Percentiles rank a stretch among this genome's conserved stretches.
Conservation (phyloP, 2,888 invertebrate species). For the Ochropleura plecta region DNA sequence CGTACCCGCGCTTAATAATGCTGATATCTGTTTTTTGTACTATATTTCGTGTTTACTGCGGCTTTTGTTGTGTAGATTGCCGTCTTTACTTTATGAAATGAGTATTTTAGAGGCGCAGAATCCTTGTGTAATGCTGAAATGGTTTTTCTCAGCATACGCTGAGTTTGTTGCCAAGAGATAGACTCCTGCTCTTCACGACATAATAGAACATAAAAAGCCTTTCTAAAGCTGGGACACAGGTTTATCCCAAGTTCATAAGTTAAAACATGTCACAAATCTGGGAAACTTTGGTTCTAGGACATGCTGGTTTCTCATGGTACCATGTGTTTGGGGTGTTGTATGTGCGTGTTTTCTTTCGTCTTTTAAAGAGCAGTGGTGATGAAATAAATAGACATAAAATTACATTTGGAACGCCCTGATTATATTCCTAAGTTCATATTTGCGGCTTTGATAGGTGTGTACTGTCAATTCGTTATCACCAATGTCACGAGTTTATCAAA, state of each 20-base stretch:
- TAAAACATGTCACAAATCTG: no score
- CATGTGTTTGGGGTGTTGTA: no score
- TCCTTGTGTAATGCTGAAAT: background rate
- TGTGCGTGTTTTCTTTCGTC: no score
- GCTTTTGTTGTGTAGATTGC: conserved; percentile 28
- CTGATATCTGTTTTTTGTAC: conserved; percentile 51
- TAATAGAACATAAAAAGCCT: background rate
- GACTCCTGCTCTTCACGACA: background rate
- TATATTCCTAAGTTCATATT: background rate
- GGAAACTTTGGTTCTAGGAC: no score
- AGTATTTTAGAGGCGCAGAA: background rate
- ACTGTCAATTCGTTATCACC: conserved; percentile 6
- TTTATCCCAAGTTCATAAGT: no score
- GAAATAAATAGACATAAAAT: no score
- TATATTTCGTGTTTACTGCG: conserved; percentile 30
- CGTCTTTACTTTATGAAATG: conserved; percentile 19
- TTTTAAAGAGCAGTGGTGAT: no score
- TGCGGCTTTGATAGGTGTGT: background rate
- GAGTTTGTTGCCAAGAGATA: background rate
- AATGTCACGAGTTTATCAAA: conserved; percentile 16
- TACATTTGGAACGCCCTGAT: no score
- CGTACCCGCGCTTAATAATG: conserved; percentile 51
- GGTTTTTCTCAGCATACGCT: background rate
- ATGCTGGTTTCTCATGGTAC: no score
- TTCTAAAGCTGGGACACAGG: no score